Evolutionary conservation across 2,113 vertebrate genomes (phyloP), one percentile per base, ranked within the genome.

Genomic region (Channa maculata): DNA sequence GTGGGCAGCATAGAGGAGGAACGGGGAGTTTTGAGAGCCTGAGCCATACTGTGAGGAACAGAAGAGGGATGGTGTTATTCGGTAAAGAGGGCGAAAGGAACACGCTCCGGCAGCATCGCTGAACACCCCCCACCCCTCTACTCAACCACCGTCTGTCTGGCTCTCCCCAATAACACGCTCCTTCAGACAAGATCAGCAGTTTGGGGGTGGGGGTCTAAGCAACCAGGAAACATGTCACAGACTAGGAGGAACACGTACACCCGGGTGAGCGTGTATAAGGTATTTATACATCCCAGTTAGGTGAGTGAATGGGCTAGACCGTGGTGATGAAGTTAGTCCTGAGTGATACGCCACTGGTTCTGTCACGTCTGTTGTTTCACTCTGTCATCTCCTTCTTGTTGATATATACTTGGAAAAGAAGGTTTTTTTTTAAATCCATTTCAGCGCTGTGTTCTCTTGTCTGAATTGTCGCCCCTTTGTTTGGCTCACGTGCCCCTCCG

Each of bases 161-260:
- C 66, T 73, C 71, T 65, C 46, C 74, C 46, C 48, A 50, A 53
- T 66, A 84, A 62, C 80, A 43, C 62, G 1, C 46, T 70, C 44
- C 65, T 62, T 57, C 76, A 63, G 77, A 60, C 55, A n/a, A 73
- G 68, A 57, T 66, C 39, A 74, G 54, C 46, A 41, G 52, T 53
- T 69, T 34, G 4, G 11, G 24, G 44, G 68, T 10, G 34, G 61
- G 58, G 69, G 50, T 15, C 11, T 61, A 10, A 2, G 49, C 15
- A 10, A 60, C 15, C 57, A 50, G 85, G 76, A 91, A 80, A 90
- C 91, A 97, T 98, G 97, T 96, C 96, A 91, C 96, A 96, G 90
- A 94, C 93, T 83, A 96, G 94, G 94, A 95, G 96, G 79, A 96
- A 91, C 85, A 59, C 92, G 3, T 94, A 95, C 86, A 93, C 88